Evolutionary conservation across 2,113 vertebrate genomes (phyloP).

Genomic region (Syrrhaptes paradoxus): DNA sequence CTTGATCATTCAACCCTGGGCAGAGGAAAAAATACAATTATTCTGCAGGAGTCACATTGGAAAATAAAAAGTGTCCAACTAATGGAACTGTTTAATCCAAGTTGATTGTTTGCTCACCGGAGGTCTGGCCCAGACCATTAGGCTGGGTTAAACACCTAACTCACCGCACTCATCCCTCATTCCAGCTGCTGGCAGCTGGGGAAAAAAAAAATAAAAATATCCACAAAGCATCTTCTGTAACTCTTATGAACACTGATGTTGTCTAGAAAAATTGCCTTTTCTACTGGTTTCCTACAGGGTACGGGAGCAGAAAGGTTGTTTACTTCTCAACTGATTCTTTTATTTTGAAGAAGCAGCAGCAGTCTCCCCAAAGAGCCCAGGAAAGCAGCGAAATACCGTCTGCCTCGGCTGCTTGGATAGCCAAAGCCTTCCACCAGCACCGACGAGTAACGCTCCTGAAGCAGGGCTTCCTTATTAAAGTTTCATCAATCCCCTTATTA

Average conservation of each 20-base stretch:
- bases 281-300: background rate
- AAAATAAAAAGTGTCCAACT: background rate
- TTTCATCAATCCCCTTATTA: slow-evolving; percentile 13
- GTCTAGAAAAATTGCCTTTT: background rate
- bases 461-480: slow-evolving; percentile 5
- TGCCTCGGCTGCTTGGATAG: background rate
- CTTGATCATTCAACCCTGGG: background rate
- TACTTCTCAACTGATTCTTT: background rate
- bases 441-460: background rate
- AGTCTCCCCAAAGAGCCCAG: background rate
- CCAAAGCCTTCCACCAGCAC: background rate
- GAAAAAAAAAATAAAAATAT: background rate
- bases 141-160: background rate
- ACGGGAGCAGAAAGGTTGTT: background rate
- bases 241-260: background rate
- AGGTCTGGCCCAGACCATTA: background rate
- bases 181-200: background rate
- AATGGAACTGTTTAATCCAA: background rate
- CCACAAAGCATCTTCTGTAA: background rate
- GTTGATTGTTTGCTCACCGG: background rate
- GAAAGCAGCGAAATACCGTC: background rate
- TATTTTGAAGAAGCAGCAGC: background rate
- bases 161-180: background rate
- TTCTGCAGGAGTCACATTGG: background rate
- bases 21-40: background rate